These are phyloP conservation scores for Zosterops hypoxanthus DNA, from an alignment of 2,113 vertebrate species.

Conservation along the genomic window DNA sequence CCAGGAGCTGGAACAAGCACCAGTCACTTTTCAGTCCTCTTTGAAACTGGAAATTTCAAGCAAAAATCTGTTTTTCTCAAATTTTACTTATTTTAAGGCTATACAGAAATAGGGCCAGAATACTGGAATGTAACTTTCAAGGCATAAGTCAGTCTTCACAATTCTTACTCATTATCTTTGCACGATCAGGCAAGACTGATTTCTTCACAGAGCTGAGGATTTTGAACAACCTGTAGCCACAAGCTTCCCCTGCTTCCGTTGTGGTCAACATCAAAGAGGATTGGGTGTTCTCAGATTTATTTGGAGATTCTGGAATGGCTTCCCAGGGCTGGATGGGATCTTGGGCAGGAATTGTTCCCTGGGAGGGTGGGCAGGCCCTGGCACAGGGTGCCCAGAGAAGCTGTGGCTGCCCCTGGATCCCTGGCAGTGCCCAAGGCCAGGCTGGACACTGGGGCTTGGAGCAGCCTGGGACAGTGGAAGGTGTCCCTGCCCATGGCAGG, in stretches of 20 bases:
- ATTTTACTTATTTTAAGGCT: neutral
- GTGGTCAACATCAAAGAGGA: neutral
- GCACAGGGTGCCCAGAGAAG: neutral
- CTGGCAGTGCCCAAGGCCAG: neutral
- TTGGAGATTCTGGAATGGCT: neutral
- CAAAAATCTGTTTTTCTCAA: neutral
- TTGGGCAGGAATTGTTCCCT: neutral
- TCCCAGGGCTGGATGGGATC: fast-evolving
- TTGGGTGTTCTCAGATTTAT: neutral
- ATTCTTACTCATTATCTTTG: neutral
- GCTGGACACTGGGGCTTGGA: neutral
- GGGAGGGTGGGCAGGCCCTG: neutral
- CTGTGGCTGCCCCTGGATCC: neutral
- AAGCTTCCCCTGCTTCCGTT: neutral
- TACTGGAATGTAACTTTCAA: neutral
- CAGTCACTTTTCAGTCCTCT: neutral
- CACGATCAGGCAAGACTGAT: neutral
- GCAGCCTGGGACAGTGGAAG: neutral
- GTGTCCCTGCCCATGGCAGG: neutral
- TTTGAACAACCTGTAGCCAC: neutral
- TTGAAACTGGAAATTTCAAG: neutral
- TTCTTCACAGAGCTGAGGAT: neutral
- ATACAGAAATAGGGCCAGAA: neutral
- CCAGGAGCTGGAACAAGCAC: neutral
- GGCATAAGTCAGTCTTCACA: neutral